Evolutionary conservation across 2,888 invertebrate species (phyloP).

Genomic region (Plagiodera versicolora): DNA sequence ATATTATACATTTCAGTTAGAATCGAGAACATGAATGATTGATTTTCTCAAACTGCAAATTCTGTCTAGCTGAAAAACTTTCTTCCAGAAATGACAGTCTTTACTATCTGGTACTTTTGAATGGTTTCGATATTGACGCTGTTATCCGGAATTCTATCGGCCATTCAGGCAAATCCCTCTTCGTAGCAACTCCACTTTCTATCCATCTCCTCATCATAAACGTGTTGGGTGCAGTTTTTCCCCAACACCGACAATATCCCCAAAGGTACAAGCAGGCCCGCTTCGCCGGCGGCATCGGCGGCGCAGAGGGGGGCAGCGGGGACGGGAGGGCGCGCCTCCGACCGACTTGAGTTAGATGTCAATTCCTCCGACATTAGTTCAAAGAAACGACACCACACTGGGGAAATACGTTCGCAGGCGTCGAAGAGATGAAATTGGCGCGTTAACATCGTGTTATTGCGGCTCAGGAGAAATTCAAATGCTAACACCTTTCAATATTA

Average conservation of each 20-base stretch:
- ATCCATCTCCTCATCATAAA: constrained; percentile 7
- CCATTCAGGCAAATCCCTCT: too few species aligned
- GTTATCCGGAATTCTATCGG: too few species aligned
- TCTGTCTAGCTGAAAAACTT: too few species aligned
- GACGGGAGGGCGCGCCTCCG: constrained; percentile 21
- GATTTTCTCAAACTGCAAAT: too few species aligned
- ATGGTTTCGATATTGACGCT: too few species aligned
- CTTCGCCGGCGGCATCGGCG: neutral
- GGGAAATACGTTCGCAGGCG: constrained; percentile 54
- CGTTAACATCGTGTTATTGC: constrained; percentile 53
- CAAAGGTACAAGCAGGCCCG: constrained; percentile 10
- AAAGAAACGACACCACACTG: constrained; percentile 54
- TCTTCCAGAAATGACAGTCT: too few species aligned
- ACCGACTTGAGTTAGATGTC: constrained; percentile 45
- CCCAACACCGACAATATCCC: constrained; percentile 13
- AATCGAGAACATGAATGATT: too few species aligned
- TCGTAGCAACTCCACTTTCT: too few species aligned
- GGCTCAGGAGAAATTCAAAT: constrained; percentile 52
- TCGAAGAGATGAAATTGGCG: constrained; percentile 45
- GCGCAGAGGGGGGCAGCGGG: neutral
- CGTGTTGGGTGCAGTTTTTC: constrained; percentile 17
- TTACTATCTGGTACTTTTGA: too few species aligned
- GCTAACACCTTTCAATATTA: constrained; percentile 52
- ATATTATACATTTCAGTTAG: too few species aligned
- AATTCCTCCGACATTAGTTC: constrained; percentile 53